Evolutionary conservation across 2,888 invertebrate species (phyloP).

Genomic region (Dinocampus coccinellae): DNA sequence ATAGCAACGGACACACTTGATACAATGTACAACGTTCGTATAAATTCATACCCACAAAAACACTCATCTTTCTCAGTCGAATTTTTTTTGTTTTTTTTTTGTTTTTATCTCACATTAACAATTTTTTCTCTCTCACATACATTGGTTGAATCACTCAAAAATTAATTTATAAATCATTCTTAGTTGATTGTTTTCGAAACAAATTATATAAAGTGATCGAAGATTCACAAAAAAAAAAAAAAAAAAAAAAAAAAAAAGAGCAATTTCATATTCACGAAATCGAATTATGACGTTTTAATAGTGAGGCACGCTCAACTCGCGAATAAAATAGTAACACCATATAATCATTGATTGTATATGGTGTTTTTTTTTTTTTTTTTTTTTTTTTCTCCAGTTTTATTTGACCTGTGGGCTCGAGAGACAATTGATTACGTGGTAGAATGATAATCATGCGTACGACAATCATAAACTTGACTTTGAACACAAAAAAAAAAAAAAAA

Average conservation of each 20-base stretch:
- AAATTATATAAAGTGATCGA: not conserved
- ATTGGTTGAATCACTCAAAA: constrained; percentile 25
- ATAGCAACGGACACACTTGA: constrained; percentile 28
- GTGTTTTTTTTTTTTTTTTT: no score
- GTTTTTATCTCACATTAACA: not conserved
- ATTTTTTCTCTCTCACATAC: constrained; percentile 14
- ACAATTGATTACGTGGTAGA: constrained; percentile 1
- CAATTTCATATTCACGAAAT: not conserved
- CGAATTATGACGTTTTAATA: constrained; percentile 7
- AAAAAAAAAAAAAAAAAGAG: not conserved
- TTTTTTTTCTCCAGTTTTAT: no score
- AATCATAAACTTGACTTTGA: constrained; percentile 1
- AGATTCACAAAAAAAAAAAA: constrained; percentile 19
- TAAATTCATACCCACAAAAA: constrained; percentile 17
- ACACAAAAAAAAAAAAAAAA: constrained; percentile 1
- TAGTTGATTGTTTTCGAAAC: not conserved
- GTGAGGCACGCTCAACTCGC: constrained; percentile 17
- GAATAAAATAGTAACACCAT: not conserved
- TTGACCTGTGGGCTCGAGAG: constrained; percentile 11
- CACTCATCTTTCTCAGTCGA: constrained; percentile 12
- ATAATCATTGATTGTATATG: not conserved
- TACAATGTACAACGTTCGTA: constrained; percentile 27
- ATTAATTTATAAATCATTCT: not conserved
- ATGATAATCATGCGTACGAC: not conserved
- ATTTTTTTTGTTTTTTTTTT: no score